Evolutionary conservation across 2,797 vertebrate genomes (phyloP).

Genomic region (Choloepus didactylus): DNA sequence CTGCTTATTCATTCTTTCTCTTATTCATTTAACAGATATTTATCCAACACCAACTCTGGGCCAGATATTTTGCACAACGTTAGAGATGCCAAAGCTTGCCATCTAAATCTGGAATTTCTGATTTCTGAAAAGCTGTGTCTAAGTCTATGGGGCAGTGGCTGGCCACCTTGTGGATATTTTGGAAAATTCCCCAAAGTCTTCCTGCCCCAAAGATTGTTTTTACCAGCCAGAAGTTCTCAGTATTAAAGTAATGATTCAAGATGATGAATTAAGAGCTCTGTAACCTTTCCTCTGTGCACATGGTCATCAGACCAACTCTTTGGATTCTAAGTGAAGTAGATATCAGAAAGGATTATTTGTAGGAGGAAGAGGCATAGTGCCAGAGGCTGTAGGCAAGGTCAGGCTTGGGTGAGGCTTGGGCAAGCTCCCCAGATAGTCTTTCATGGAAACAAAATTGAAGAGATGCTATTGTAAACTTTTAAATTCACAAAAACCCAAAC

Average conservation of each 20-base stretch:
- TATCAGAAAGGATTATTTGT: neutral
- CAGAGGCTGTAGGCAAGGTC: neutral
- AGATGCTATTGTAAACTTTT: slow-evolving; percentile 29
- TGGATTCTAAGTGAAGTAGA: neutral
- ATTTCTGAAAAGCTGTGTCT: neutral
- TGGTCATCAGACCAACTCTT: neutral
- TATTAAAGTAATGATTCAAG: slow-evolving; percentile 1
- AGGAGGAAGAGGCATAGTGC: neutral
- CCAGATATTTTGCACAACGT: neutral
- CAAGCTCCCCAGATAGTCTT: neutral
- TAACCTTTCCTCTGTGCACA: neutral
- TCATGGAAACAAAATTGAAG: slow-evolving; percentile 32
- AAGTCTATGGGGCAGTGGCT: neutral
- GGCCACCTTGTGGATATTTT: neutral
- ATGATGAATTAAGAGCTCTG: neutral
- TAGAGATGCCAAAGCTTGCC: neutral
- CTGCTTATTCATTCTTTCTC: too few species aligned
- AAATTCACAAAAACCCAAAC: slow-evolving; percentile 39
- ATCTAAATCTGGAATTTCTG: neutral
- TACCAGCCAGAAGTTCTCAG: neutral
- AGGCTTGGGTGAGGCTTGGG: neutral
- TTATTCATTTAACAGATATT: neutral
- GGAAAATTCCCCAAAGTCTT: neutral
- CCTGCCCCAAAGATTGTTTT: neutral
- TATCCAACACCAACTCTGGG: neutral